Evolutionary conservation across 2,888 invertebrate species (phyloP), one percentile per base, ranked within the genome.

Genomic region (Pristionchus fissidentatus): DNA sequence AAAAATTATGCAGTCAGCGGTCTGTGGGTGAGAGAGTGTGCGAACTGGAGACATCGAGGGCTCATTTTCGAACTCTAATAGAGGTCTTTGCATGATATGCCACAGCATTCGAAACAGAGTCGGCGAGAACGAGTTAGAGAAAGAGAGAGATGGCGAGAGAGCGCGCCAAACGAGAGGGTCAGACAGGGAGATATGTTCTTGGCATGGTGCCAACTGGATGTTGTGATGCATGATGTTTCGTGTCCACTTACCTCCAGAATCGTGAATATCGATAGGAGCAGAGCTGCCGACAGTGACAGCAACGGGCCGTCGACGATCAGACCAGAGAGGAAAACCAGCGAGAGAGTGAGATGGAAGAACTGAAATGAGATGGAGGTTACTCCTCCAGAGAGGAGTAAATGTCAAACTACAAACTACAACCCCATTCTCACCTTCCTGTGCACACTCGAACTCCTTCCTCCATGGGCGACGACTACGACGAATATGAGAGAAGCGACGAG

Each of bases 301-400:
- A 92, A 88, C 8, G 85, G 84, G 1, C 88, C 88, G 70, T 91
- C 90, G 73, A 86, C 79, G 43, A 75, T 38, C 0, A 77, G 41
- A 43, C 92, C 92, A 55, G 88, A 87, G 26, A 89, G 82, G 73
- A 87, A 89, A 32, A 92, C 90, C 29, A 91, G 83, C 0, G 90
- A 88, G 19, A 90, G 88, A 15, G 91, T 92, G 35, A 92, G 75
- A 84, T 92, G 92, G 86, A 92, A 92, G 85, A 92, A 91, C 84
- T 92, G 90, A 46, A 90, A 8, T 41, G 19, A 84, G 60, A 57
- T 57, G 7, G 19, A 60, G n/a, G 19, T n/a, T 60, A 26, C 10
- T 15, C 52, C 19, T 19, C 26, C 62, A n/a, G 62, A 62, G 13
- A 62, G 29, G 26, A 13, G 62, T 29, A 81, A 66, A 66, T 26